phyloP scores from a whole-genome alignment of 2,113 vertebrate genomes.

The Callaeas wilsoni region DNA sequence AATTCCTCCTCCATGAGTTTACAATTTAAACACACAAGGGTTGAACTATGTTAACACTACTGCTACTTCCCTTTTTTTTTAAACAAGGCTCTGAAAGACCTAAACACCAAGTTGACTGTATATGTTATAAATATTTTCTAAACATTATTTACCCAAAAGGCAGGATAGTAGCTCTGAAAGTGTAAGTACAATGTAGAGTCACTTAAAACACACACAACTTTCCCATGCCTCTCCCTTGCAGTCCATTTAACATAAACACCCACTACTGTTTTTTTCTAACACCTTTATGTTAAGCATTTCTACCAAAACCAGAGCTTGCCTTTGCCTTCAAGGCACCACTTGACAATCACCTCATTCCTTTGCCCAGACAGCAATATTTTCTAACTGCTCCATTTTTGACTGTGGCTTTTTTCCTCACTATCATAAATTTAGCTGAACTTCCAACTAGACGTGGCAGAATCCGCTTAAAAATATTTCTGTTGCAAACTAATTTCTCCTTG shows the following conservation, averaged over 20 bases:
- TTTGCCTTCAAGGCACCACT: neutral
- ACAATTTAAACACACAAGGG: slow-evolving; percentile 26
- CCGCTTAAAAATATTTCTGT: neutral
- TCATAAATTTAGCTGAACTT: neutral
- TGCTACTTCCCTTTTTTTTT: neutral
- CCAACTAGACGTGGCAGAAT: neutral
- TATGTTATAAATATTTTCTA: slow-evolving; percentile 47
- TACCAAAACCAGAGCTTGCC: neutral
- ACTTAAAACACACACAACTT: neutral
- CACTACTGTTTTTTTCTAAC: neutral
- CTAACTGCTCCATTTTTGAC: neutral
- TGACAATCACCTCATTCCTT: neutral
- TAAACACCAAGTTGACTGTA: slow-evolving; percentile 24
- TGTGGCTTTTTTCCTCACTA: neutral
- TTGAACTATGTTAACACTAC: slow-evolving; percentile 27
- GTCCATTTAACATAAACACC: neutral
- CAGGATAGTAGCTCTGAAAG: slow-evolving; percentile 6
- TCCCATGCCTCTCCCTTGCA: neutral
- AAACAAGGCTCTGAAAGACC: neutral
- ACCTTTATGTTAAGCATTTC: neutral
- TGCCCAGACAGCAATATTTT: neutral
- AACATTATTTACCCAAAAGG: slow-evolving; percentile 27
- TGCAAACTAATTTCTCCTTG: neutral
- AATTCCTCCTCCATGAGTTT: slow-evolving; percentile 30
- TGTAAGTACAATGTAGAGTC: neutral